Percentiles rank a stretch among this genome's conserved stretches.
phyloP scores from a whole-genome alignment of 2,113 vertebrate species.

The Psilopsiagon aymara region DNA sequence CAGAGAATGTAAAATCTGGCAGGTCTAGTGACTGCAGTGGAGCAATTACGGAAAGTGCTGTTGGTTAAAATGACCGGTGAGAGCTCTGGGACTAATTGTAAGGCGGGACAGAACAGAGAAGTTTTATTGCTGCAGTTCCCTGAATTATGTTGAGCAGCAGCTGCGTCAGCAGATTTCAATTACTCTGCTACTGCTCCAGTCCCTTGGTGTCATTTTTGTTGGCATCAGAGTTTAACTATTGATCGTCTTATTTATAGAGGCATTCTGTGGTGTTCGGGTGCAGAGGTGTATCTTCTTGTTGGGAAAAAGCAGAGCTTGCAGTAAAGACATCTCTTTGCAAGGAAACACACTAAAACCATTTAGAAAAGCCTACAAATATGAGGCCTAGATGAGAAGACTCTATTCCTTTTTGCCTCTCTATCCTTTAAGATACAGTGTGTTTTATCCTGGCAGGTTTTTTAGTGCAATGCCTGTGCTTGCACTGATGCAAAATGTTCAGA shows the following conservation, averaged over 20 bases:
- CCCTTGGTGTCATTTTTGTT: slow-evolving; percentile 32
- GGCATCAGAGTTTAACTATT: slow-evolving; percentile 53
- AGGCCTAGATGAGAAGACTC: background rate
- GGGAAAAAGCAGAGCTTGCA: background rate
- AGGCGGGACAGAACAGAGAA: slow-evolving; percentile 43
- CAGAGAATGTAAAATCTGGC: slow-evolving; percentile 10
- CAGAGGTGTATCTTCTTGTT: background rate
- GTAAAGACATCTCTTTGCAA: background rate
- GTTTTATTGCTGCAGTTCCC: slow-evolving; percentile 69
- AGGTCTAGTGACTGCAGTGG: slow-evolving; percentile 21
- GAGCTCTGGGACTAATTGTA: slow-evolving; percentile 57
- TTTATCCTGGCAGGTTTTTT: background rate
- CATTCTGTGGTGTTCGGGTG: background rate
- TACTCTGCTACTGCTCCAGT: slow-evolving; percentile 5
- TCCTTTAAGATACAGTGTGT: background rate
- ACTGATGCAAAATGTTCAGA: background rate
- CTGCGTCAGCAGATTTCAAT: slow-evolving; percentile 70
- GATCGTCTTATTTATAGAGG: slow-evolving; percentile 60
- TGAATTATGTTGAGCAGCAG: slow-evolving; percentile 66
- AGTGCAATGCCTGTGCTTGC: background rate
- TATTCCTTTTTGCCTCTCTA: background rate
- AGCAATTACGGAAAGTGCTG: slow-evolving; percentile 61
- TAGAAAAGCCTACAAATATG: background rate
- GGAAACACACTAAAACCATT: background rate
- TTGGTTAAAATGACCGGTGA: slow-evolving; percentile 49